phyloP scores from a whole-genome alignment of 1,140 invertebrate genomes.

The Ditylenchus dipsaci region DNA sequence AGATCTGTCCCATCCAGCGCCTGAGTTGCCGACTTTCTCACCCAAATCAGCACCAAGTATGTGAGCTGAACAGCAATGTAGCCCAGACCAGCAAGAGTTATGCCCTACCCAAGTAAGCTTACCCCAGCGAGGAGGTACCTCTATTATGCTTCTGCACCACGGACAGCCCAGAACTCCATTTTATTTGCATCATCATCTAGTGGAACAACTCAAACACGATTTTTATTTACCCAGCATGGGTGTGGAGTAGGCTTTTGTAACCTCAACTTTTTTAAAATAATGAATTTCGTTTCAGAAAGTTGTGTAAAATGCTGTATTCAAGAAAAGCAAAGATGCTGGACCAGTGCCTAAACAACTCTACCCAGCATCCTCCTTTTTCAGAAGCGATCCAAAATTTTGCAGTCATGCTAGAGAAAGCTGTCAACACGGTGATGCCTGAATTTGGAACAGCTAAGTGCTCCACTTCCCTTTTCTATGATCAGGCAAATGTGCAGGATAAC shows the following conservation, averaged over 20 bases:
- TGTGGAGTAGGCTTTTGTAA: not conserved
- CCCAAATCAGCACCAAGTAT: not conserved
- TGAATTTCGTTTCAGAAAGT: not conserved
- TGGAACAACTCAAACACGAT: not conserved
- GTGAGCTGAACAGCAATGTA: not conserved
- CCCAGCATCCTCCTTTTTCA: too few species aligned
- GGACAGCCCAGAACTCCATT: slow-evolving; percentile 42
- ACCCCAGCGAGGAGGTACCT: slow-evolving; percentile 24
- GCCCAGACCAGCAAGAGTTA: not conserved
- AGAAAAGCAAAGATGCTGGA: too few species aligned
- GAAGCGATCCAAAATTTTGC: too few species aligned
- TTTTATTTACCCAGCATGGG: not conserved
- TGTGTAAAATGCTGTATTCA: not conserved
- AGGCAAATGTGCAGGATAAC: too few species aligned
- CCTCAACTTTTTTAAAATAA: not conserved
- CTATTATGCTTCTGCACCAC: slow-evolving; percentile 38
- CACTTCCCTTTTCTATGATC: too few species aligned
- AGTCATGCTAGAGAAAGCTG: too few species aligned
- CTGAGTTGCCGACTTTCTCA: not conserved
- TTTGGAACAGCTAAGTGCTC: too few species aligned
- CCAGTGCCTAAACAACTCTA: too few species aligned
- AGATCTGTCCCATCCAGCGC: not conserved
- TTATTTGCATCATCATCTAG: slow-evolving; percentile 16
- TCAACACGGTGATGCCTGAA: too few species aligned
- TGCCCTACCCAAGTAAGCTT: not conserved